Conservation (phyloP, 2,113 vertebrate species). For the Morone chrysops region DNA sequence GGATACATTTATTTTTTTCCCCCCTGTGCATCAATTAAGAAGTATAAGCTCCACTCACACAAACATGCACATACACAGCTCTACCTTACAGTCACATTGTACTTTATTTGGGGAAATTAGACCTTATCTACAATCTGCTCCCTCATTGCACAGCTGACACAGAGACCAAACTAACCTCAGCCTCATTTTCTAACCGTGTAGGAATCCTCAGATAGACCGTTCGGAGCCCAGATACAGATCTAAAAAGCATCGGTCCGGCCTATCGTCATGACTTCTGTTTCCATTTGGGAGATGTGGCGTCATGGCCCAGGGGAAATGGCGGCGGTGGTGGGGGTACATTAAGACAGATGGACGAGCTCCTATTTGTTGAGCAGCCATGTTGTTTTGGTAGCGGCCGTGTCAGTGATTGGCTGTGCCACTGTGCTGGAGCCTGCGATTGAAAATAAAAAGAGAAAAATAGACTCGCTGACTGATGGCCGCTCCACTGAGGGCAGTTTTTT, state of each 20-base stretch:
- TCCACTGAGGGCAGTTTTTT: constrained; percentile 7
- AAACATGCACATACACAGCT: neutral
- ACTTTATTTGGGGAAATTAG: constrained; percentile 46
- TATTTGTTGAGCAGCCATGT: constrained; percentile 64
- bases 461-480: constrained; percentile 67
- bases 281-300: constrained; percentile 66
- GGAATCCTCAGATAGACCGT: constrained; percentile 53
- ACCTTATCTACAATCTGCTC: constrained; percentile 57
- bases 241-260: constrained; percentile 58
- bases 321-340: neutral
- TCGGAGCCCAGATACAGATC: constrained; percentile 68
- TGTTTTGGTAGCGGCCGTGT: constrained; percentile 60
- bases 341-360: constrained; percentile 72
- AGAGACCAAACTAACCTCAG: constrained; percentile 64
- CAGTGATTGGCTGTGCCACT: constrained; percentile 59
- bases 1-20: neutral
- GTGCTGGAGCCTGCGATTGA: constrained; percentile 64
- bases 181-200: constrained; percentile 45
- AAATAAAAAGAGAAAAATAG: constrained; percentile 77
- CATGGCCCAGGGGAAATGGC: constrained; percentile 63
- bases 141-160: constrained; percentile 56
- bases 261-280: constrained; percentile 66
- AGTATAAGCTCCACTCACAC: neutral
- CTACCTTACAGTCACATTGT: neutral
- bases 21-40: neutral